Evolutionary conservation across 1,140 invertebrate species (phyloP).

Genomic region (Drosophila parabipectinata): DNA sequence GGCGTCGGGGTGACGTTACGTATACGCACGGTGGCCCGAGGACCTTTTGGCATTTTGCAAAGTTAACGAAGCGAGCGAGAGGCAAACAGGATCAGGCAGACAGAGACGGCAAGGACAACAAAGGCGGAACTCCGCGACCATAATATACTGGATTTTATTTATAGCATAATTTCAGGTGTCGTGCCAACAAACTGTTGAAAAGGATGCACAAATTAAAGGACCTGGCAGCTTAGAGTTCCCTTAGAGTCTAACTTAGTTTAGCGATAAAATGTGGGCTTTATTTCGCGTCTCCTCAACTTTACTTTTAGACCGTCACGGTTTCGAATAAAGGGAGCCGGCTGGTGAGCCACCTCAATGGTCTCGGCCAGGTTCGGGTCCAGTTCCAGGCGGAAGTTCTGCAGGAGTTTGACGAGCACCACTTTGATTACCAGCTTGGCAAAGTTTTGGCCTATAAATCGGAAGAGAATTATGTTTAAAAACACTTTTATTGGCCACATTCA

Average conservation of each 20-base stretch:
- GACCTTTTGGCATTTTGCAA: conserved; percentile 59
- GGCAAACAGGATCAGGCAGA: conserved; percentile 57
- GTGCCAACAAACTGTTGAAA: conserved; percentile 55
- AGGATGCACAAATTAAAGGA: conserved; percentile 37
- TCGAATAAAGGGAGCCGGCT: conserved; percentile 67
- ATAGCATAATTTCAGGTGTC: conserved; percentile 75
- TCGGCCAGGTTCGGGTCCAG: conserved; percentile 19
- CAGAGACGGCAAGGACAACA: conserved; percentile 13
- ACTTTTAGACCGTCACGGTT: conserved; percentile 62
- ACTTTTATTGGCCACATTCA: neutral
- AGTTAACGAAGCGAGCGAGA: conserved; percentile 57
- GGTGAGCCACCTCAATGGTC: conserved; percentile 50
- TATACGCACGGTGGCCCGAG: conserved; percentile 49
- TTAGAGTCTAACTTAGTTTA: conserved; percentile 24
- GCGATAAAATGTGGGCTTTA: conserved; percentile 45
- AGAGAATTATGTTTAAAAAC: neutral
- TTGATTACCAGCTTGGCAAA: conserved; percentile 76
- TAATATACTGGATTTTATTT: conserved; percentile 69
- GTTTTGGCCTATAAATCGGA: conserved; percentile 60
- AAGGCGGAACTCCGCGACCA: conserved; percentile 18
- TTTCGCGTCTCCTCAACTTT: conserved; percentile 59
- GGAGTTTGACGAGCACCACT: conserved; percentile 63
- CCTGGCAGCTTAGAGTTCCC: conserved; percentile 19
- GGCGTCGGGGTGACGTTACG: conserved; percentile 27
- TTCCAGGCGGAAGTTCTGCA: conserved; percentile 64